Percentiles rank a stretch among this genome's conserved stretches.
phyloP scores from a whole-genome alignment of 1,140 invertebrate species.

The Psilanteris sp. region DNA sequence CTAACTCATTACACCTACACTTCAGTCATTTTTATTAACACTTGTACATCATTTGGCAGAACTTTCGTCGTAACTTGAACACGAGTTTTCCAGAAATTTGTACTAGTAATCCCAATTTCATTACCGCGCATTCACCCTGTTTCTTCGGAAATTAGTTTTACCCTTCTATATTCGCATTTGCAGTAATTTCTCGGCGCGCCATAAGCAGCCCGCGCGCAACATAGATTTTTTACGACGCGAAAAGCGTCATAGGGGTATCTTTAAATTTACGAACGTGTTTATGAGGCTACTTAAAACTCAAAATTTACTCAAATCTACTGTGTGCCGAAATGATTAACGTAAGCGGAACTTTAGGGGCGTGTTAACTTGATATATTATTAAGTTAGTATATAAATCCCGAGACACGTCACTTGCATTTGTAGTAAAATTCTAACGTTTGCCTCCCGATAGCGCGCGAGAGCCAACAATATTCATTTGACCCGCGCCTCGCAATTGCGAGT shows the following conservation, averaged over 20 bases:
- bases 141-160: no score
- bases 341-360: constrained; percentile 39
- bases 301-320: constrained; percentile 56
- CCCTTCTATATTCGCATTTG: background rate
- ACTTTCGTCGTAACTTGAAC: constrained; percentile 2
- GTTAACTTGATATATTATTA: constrained; percentile 52
- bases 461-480: constrained; percentile 15
- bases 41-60: constrained; percentile 19
- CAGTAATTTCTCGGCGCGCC: background rate
- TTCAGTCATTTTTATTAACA: constrained; percentile 45
- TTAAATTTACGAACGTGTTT: constrained; percentile 52
- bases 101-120: no score
- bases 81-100: no score
- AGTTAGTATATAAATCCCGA: constrained; percentile 46
- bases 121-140: no score
- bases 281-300: constrained; percentile 39
- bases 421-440: constrained; percentile 16
- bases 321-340: constrained; percentile 50
- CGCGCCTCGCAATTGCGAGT: constrained; percentile 2
- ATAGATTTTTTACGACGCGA: no score
- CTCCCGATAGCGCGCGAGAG: constrained; percentile 6
- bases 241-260: constrained; percentile 14
- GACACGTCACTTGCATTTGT: constrained; percentile 15
- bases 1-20: constrained; percentile 40
- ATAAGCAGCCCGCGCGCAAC: background rate